Conservation (phyloP, 2,113 vertebrate species). For the Camelus dromedarius region DNA sequence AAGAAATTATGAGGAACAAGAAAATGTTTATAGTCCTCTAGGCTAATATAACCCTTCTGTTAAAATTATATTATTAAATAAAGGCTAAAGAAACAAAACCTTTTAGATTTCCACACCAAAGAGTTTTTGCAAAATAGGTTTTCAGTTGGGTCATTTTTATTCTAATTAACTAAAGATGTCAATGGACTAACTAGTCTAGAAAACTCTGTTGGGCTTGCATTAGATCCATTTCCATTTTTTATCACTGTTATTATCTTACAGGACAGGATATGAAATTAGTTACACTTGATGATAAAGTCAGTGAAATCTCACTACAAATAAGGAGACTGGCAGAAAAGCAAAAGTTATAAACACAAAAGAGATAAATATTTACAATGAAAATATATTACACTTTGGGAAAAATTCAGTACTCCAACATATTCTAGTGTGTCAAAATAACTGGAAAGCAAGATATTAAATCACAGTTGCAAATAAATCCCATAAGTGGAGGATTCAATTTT, state of each 20-base stretch:
- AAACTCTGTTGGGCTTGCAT: background rate
- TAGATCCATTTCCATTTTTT: background rate
- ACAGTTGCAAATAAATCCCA: background rate
- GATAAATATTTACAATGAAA: slow-evolving; percentile 11
- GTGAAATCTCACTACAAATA: background rate
- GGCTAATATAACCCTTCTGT: background rate
- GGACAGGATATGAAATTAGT: background rate
- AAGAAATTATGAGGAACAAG: background rate
- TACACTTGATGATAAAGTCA: background rate
- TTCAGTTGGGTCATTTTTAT: slow-evolving; percentile 19
- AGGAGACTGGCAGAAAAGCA: background rate
- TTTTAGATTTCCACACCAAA: slow-evolving; percentile 25
- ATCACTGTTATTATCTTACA: background rate
- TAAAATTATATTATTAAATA: background rate
- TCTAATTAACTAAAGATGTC: background rate
- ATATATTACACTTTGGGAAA: background rate
- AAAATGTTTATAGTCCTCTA: background rate
- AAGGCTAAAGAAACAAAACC: background rate
- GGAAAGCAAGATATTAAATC: slow-evolving; percentile 46
- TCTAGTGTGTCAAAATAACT: slow-evolving; percentile 34
- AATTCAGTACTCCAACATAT: background rate
- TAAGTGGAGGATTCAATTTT: background rate
- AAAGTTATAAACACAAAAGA: slow-evolving; percentile 27
- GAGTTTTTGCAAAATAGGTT: background rate
- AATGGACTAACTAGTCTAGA: background rate